Percentiles rank a stretch among this genome's conserved stretches.
Evolutionary conservation across 2,888 invertebrate species (phyloP).

Genomic region (Caenorhabditis sp.): DNA sequence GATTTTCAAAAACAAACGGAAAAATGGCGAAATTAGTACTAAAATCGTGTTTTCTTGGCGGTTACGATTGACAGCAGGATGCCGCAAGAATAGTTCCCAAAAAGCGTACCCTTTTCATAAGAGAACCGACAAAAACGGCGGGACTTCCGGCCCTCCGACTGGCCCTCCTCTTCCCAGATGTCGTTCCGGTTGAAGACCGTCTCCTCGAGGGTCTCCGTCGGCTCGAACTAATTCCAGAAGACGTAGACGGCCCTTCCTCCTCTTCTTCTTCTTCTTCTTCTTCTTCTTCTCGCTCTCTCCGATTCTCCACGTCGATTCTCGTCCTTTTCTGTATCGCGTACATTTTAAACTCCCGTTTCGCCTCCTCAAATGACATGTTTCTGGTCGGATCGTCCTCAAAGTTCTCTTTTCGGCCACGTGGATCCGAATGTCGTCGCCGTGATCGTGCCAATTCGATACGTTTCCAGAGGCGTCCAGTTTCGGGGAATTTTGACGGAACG

Average conservation of each 20-base stretch:
- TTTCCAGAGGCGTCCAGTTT: constrained; percentile 1
- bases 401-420: too few species aligned
- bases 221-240: constrained; percentile 8
- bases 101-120: constrained; percentile 40
- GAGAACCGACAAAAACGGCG: constrained; percentile 43
- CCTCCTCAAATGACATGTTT: constrained; percentile 10
- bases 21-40: too few species aligned
- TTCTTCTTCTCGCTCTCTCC: constrained; percentile 11
- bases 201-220: constrained; percentile 35
- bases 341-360: constrained; percentile 11
- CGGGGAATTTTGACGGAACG: constrained; percentile 7
- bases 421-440: constrained; percentile 21
- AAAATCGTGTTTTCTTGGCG: too few species aligned
- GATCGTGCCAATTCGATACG: too few species aligned
- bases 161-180: constrained; percentile 20
- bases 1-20: too few species aligned
- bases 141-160: constrained; percentile 44
- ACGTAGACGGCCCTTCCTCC: constrained; percentile 15
- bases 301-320: background rate
- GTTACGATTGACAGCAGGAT: too few species aligned
- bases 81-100: background rate
- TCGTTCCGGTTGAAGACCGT: constrained; percentile 41
- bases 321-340: constrained; percentile 13
- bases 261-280: constrained; percentile 21
- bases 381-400: background rate